A percentile compares a stretch with the other conserved stretches of the same genome.
Conservation (phyloP, 2,888 invertebrate species). For the Lycophotia porphyrea region DNA sequence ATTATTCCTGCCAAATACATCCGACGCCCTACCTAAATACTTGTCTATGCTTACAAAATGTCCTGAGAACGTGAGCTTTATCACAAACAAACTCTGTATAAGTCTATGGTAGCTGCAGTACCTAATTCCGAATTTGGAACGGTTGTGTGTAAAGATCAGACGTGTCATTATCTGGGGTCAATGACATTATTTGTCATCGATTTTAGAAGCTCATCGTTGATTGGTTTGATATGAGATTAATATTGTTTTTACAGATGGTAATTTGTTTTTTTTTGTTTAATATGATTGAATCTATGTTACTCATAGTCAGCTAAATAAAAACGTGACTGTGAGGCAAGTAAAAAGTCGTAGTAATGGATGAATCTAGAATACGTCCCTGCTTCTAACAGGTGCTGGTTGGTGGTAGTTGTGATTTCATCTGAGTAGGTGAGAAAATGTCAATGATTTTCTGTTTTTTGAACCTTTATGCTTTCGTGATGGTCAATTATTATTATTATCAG, state of each 20-base stretch:
- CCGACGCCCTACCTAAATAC: constrained; percentile 45
- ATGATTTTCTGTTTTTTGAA: not conserved
- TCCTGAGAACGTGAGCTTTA: constrained; percentile 62
- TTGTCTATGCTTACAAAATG: constrained; percentile 54
- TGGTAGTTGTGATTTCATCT: not conserved
- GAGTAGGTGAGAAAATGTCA: not conserved
- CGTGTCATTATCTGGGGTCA: constrained; percentile 63
- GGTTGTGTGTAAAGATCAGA: constrained; percentile 60
- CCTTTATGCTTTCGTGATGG: not conserved
- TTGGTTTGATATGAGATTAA: constrained; percentile 36
- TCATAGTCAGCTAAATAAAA: constrained; percentile 4
- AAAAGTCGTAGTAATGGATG: constrained; percentile 13
- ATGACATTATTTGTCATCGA: constrained; percentile 58
- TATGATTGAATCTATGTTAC: constrained; percentile 22
- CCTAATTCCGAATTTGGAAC: constrained; percentile 61
- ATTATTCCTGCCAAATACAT: constrained; percentile 51
- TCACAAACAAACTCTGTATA: constrained; percentile 59
- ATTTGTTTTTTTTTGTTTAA: constrained; percentile 33
- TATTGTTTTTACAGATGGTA: constrained; percentile 43
- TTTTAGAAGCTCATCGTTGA: constrained; percentile 38
- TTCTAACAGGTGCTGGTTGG: not conserved
- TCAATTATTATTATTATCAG: not conserved
- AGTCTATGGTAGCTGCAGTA: constrained; percentile 50
- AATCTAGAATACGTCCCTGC: not conserved
- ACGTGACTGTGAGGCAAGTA: constrained; percentile 3